phyloP scores from a whole-genome alignment of 2,888 invertebrate species.

The Villa cingulata region DNA sequence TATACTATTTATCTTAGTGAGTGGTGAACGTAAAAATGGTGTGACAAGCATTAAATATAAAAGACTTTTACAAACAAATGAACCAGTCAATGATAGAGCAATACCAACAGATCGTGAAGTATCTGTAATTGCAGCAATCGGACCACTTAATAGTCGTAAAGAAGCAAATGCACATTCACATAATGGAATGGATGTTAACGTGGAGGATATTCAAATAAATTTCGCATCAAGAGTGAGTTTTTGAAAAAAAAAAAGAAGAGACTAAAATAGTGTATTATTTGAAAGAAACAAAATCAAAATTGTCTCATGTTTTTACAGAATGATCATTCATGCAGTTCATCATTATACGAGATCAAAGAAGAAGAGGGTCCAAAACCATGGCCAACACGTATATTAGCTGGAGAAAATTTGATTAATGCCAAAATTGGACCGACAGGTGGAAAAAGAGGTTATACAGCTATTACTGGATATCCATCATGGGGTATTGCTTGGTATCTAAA shows the following conservation, averaged over 20 bases:
- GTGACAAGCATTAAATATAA: conserved; percentile 68
- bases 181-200: conserved; percentile 30
- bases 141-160: conserved; percentile 60
- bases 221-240: conserved; percentile 47
- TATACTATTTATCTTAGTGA: conserved; percentile 40
- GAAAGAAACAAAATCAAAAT: too few relatives aligned
- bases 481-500: conserved; percentile 91
- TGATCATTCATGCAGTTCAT: conserved; percentile 58
- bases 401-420: conserved; percentile 52
- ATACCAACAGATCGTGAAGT: conserved; percentile 54
- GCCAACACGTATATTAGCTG: conserved; percentile 50
- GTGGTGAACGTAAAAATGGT: conserved; percentile 63
- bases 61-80: conserved; percentile 62
- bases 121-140: conserved; percentile 78
- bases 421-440: conserved; percentile 78
- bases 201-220: conserved; percentile 60
- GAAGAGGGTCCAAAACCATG: conserved; percentile 51
- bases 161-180: conserved; percentile 74
- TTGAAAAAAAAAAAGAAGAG: background rate
- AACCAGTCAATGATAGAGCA: conserved; percentile 55
- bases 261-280: too few relatives aligned
- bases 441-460: conserved; percentile 60
- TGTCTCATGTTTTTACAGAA: conserved; percentile 39
- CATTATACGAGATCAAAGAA: conserved; percentile 48
- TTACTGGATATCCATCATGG: conserved; percentile 73